Percentiles rank a stretch among this genome's conserved stretches.
Conservation (phyloP, 30 jellyfish, hydroid and myxozoan genomes). For the Aurelia coerulea region DNA sequence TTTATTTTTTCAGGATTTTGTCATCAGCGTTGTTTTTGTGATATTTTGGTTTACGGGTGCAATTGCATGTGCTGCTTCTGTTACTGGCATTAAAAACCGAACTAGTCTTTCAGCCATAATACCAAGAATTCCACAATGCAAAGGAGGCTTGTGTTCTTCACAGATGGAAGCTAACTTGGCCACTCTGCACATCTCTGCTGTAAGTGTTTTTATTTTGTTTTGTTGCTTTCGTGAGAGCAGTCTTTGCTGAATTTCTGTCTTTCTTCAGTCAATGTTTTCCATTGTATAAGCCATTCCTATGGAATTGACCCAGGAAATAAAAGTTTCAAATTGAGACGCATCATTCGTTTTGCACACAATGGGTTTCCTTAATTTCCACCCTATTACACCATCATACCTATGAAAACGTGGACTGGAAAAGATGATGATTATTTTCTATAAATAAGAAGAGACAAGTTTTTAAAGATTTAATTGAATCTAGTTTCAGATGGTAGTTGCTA, state of each 20-base stretch:
- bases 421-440: too few relatives aligned
- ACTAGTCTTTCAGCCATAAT: slow-evolving; percentile 53
- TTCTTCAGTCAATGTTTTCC: background rate
- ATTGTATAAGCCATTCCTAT: too few relatives aligned
- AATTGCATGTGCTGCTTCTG: slow-evolving; percentile 86
- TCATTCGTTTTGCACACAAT: too few relatives aligned
- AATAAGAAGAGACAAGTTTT: too few relatives aligned
- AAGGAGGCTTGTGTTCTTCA: slow-evolving; percentile 18
- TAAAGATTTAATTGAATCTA: too few relatives aligned
- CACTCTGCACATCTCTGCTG: slow-evolving; percentile 79
- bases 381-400: too few relatives aligned
- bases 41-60: slow-evolving; percentile 88
- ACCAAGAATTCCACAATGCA: slow-evolving; percentile 19
- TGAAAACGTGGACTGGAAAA: too few relatives aligned
- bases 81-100: slow-evolving; percentile 67
- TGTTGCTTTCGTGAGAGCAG: background rate
- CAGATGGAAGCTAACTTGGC: slow-evolving; percentile 73
- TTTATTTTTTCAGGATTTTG: slow-evolving; percentile 75
- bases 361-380: too few relatives aligned
- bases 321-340: too few relatives aligned
- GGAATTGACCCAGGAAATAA: too few relatives aligned
- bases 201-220: slow-evolving; percentile 33
- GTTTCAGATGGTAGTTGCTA: too few relatives aligned
- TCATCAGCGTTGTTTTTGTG: slow-evolving; percentile 77
- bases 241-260: background rate